phyloP scores from a whole-genome alignment of 2,888 invertebrate species.

The Invenusta paracnida region DNA sequence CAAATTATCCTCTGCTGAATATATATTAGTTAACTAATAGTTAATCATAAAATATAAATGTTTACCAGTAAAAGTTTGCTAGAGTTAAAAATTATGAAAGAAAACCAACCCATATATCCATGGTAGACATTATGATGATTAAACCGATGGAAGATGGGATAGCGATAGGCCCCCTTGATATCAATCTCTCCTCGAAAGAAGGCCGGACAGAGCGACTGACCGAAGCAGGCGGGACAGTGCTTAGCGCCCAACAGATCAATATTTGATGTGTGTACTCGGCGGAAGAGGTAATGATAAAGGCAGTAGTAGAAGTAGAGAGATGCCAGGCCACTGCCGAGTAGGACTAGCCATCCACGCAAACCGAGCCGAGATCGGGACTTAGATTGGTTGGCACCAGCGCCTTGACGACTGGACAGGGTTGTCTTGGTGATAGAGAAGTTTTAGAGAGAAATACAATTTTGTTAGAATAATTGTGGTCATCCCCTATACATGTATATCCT shows the following conservation, averaged over 20 bases:
- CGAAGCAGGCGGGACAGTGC: slow-evolving; percentile 35
- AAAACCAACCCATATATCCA: not conserved
- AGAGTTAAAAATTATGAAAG: too few species aligned
- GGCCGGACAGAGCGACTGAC: slow-evolving; percentile 31
- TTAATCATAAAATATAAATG: too few species aligned
- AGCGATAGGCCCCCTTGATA: slow-evolving; percentile 20
- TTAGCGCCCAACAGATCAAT: not conserved
- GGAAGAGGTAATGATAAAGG: not conserved
- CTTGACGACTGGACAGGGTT: too few species aligned
- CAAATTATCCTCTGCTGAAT: too few species aligned
- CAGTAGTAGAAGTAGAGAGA: not conserved
- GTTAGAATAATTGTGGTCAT: too few species aligned
- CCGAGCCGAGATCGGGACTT: too few species aligned
- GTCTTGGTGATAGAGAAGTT: too few species aligned
- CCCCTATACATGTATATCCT: too few species aligned
- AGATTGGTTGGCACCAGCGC: too few species aligned
- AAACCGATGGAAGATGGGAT: not conserved
- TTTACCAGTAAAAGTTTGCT: too few species aligned
- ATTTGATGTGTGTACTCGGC: not conserved
- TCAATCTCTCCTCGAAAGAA: slow-evolving; percentile 35
- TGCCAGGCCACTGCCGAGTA: not conserved
- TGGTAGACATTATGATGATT: not conserved
- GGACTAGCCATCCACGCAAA: not conserved
- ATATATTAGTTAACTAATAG: too few species aligned
- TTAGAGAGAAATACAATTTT: too few species aligned